These are phyloP conservation scores for Mimumesa dahlbomi DNA, from an alignment of 2,888 invertebrate genomes.

Conservation along the genomic window DNA sequence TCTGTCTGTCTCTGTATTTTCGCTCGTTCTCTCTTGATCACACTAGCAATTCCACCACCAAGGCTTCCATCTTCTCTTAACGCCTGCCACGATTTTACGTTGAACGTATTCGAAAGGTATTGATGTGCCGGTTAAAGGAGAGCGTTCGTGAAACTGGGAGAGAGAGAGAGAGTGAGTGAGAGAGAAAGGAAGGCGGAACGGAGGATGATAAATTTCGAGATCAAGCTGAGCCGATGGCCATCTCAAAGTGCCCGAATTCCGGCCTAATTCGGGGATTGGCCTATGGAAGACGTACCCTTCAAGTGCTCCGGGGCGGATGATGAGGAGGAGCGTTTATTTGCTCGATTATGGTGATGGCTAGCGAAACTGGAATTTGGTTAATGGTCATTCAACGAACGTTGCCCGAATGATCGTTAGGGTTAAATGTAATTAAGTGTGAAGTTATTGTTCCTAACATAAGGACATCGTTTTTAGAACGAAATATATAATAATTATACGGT, in stretches of 20 bases:
- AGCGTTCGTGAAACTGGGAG: slow-evolving; percentile 24
- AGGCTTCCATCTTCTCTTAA: slow-evolving; percentile 48
- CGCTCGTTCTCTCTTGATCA: neutral
- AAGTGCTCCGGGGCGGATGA: neutral
- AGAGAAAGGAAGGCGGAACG: slow-evolving; percentile 24
- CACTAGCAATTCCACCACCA: slow-evolving; percentile 7
- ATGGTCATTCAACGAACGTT: neutral
- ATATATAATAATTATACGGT: no score
- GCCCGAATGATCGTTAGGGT: no score
- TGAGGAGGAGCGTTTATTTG: neutral
- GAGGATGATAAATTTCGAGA: slow-evolving; percentile 64
- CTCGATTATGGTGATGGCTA: neutral
- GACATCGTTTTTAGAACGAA: no score
- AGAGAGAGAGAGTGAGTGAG: slow-evolving; percentile 1
- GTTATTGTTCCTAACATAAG: no score
- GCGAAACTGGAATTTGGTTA: slow-evolving; percentile 2
- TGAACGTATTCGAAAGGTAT: slow-evolving; percentile 53
- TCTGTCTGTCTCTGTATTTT: neutral
- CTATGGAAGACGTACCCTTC: neutral
- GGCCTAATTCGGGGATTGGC: slow-evolving; percentile 27
- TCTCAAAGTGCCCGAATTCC: slow-evolving; percentile 16
- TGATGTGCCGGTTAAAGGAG: slow-evolving; percentile 45
- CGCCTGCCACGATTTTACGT: slow-evolving; percentile 51
- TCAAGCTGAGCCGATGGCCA: slow-evolving; percentile 38
- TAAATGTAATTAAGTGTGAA: no score